Evolutionary conservation across 1,140 invertebrate genomes (phyloP), one percentile per base, ranked within the genome.

Genomic region (Pseudomyrmex concolor): DNA sequence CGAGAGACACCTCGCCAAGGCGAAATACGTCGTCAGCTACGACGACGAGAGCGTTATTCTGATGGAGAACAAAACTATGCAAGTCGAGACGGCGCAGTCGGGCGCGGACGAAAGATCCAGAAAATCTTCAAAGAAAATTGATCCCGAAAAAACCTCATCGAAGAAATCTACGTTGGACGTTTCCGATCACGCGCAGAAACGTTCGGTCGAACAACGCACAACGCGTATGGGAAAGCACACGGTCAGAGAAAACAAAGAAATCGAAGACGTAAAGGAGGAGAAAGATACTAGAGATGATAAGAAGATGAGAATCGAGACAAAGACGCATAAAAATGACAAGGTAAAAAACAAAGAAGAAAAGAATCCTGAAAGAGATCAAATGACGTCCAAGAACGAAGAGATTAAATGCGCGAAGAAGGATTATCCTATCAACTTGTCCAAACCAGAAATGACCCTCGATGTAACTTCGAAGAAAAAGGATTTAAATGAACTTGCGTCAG

Each of bases 11-110:
- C 80, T 91, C 13, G 90, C 90, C 22, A 91, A 90, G 64, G 92
- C 92, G 1, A 92, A 94, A 43, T 94, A 93, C 54, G 90, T 93
- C 1, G 92, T 93, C 7, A 94, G 85, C 72, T 93, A 92, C 25
- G 92, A 93, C 80, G 93, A 94, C 0, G 92, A 93, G 2, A 92
- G 90, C 68, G 90, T 93, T 4, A 91, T 92, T 1, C 34, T 94
- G 4, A 91, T 92, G 89, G 93, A 94, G 54, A 93, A 94, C 68
- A 92, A 84, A 22, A 43, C 70, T 25, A 45, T 68, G 12, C 55
- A 67, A 45, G 12, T 25, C 7, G 80, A 83, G 2, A 8, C n/a
- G 15, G 10, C 1, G 22, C 45, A 34, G 5, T 12, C 57, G 8
- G 59, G 10, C 17, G 17, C n/a, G 2, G 60, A 73, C 4, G 68